phyloP scores from a whole-genome alignment of 2,888 invertebrate species.

The Stenchaetothrips biformis region DNA sequence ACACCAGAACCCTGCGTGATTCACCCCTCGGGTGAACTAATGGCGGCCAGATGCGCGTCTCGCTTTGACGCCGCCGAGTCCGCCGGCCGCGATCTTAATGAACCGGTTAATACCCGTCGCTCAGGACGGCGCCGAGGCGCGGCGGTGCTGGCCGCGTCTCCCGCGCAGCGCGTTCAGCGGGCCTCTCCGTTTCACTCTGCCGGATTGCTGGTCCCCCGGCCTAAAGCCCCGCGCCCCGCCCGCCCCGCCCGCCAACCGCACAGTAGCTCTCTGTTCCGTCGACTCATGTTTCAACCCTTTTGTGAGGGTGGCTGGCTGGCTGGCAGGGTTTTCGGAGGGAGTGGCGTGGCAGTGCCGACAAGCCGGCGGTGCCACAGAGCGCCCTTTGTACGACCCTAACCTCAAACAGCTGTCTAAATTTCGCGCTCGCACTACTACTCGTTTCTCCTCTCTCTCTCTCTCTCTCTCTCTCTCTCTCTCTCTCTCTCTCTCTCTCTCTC shows the following conservation, averaged over 20 bases:
- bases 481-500: too few relatives aligned
- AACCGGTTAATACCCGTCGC: conserved; percentile 12
- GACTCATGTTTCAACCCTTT: conserved; percentile 9
- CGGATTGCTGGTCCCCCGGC: background rate
- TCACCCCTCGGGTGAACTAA: background rate
- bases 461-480: too few relatives aligned
- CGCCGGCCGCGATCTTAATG: conserved; percentile 14
- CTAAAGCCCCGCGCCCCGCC: background rate
- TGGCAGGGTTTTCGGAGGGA: background rate
- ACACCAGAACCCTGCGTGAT: too few relatives aligned
- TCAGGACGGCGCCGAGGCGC: background rate
- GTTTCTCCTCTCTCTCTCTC: too few relatives aligned
- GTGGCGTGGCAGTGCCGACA: background rate
- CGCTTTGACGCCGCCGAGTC: background rate
- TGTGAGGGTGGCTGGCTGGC: background rate
- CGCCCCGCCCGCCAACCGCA: background rate
- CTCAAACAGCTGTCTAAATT: too few relatives aligned
- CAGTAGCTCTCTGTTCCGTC: conserved; percentile 1
- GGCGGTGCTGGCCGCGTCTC: background rate
- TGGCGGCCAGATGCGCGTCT: background rate
- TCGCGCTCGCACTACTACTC: too few relatives aligned
- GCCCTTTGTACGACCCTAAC: too few relatives aligned
- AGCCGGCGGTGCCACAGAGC: background rate
- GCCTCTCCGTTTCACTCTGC: background rate
- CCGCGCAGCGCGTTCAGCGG: background rate